Evolutionary conservation across 2,113 vertebrate species (phyloP), one percentile per base, ranked within the genome.

Genomic region (Bujurquina vittata): DNA sequence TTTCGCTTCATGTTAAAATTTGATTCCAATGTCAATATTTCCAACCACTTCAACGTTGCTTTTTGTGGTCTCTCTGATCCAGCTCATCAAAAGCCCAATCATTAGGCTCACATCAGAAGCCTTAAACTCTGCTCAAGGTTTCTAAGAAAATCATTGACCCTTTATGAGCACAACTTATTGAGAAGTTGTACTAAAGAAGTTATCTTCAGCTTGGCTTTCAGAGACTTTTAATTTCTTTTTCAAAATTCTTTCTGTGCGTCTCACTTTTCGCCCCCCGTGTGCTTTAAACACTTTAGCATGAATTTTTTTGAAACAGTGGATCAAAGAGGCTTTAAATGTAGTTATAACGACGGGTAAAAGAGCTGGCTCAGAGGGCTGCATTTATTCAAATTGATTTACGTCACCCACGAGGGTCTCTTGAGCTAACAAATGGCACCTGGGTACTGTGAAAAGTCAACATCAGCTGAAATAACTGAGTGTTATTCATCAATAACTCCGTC

Each of bases 301-400:
- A 61, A 11, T 26, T 15, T 58, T 58, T 46, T 83, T 72, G 60
- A 46, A 62, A 20, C 35, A 31, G 52, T 46, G 46, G 59, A 73
- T 80, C 56, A 74, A 43, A 55, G 58, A 74, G 57, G 81, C 43
- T 52, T 3, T 31, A 69, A 69, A 52, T 20, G 17, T 79, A 58
- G 54, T 81, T 35, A 57, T 61, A 77, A 22, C 22, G 49, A 73
- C 26, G 18, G 65, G 22, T 83, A 40, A 67, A 67, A 49, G 63
- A 88, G 84, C 65, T 33, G 17, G 10, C 60, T 46, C 12, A 69
- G 82, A 78, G 29, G 37, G 75, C 52, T 58, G 75, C 75, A 49
- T 17, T 60, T 75, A 77, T 69, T 84, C 52, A 60, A 74, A 82
- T 78, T 61, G 84, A 91, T 86, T 78, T 22, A 26, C 75, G 61